phyloP scores from a whole-genome alignment of 2,113 vertebrate species.

The Microtus oregoni region DNA sequence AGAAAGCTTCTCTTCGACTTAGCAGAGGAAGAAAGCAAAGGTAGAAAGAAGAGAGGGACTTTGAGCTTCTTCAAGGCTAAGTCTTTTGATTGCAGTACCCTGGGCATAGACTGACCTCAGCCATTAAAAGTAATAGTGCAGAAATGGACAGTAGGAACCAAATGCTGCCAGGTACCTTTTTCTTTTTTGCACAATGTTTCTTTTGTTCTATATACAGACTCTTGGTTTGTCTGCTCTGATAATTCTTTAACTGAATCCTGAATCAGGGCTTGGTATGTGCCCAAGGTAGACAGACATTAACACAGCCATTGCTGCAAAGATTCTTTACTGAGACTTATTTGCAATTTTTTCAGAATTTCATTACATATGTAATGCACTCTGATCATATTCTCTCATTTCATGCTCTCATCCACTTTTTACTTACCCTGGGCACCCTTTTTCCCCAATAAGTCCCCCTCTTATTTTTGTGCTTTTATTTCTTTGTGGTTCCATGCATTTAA shows the following conservation, averaged over 20 bases:
- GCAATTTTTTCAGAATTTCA: not conserved
- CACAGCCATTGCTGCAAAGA: not conserved
- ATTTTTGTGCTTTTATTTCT: not conserved
- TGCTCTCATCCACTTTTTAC: no score
- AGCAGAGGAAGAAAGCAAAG: not conserved
- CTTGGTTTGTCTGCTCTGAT: constrained; percentile 23
- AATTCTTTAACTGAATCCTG: constrained; percentile 34
- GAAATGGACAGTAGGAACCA: constrained; percentile 26
- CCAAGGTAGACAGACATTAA: constrained; percentile 1
- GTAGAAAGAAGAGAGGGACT: constrained; percentile 22
- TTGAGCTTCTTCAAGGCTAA: constrained; percentile 36
- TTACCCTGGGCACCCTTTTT: not conserved
- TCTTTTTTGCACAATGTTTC: not conserved
- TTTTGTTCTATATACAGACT: constrained; percentile 35
- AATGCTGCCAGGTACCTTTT: not conserved
- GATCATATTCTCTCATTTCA: not conserved
- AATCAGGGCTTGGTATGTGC: not conserved
- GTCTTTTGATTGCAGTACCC: not conserved
- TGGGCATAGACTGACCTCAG: not conserved
- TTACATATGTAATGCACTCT: not conserved
- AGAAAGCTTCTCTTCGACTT: not conserved
- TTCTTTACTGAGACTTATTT: not conserved
- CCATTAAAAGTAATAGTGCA: constrained; percentile 60
- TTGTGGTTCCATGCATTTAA: not conserved
- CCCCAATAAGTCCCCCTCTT: not conserved